Evolutionary conservation across 2,113 vertebrate species (phyloP).

Genomic region (Progne subis): DNA sequence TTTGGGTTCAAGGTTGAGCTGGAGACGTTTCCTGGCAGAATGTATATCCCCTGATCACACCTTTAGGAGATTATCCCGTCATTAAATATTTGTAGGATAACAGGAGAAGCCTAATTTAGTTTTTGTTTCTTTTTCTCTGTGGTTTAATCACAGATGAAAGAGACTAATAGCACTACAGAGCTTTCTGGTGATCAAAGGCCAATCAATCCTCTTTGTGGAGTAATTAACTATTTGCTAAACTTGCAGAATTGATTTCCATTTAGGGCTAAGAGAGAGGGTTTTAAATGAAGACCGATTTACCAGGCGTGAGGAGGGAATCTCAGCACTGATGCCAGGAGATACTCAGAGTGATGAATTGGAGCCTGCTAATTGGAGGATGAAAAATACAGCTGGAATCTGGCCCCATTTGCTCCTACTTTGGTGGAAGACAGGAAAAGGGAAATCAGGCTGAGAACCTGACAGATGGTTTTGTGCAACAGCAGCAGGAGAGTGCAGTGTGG

Average conservation of each 20-base stretch:
- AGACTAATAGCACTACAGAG: conserved; percentile 85
- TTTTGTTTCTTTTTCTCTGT: conserved; percentile 87
- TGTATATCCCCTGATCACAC: conserved; percentile 75
- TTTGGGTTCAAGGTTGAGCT: conserved; percentile 74
- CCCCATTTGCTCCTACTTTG: conserved; percentile 67
- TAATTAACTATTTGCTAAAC: conserved; percentile 95
- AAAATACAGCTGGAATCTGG: conserved; percentile 78
- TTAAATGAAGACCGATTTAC: conserved; percentile 89
- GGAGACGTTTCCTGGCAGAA: conserved; percentile 67
- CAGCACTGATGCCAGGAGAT: conserved; percentile 80
- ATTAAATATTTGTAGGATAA: conserved; percentile 88
- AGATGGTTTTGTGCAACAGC: conserved; percentile 42
- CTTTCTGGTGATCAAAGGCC: conserved; percentile 83
- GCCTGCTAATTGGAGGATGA: conserved; percentile 81
- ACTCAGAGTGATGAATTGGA: conserved; percentile 82
- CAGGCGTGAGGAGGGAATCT: conserved; percentile 79
- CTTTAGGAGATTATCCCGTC: conserved; percentile 83
- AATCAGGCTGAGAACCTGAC: conserved; percentile 38
- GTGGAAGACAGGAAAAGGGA: conserved; percentile 62
- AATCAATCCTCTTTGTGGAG: conserved; percentile 89
- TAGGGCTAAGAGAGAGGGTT: conserved; percentile 87
- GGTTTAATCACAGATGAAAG: conserved; percentile 89
- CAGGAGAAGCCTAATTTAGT: conserved; percentile 86
- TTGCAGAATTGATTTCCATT: conserved; percentile 91
- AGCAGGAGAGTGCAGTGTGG: background rate